Percentiles rank a stretch among this genome's conserved stretches.
These are phyloP conservation scores for Phymatocera aterrima DNA, from an alignment of 2,888 invertebrate species.

Conservation along the genomic window DNA sequence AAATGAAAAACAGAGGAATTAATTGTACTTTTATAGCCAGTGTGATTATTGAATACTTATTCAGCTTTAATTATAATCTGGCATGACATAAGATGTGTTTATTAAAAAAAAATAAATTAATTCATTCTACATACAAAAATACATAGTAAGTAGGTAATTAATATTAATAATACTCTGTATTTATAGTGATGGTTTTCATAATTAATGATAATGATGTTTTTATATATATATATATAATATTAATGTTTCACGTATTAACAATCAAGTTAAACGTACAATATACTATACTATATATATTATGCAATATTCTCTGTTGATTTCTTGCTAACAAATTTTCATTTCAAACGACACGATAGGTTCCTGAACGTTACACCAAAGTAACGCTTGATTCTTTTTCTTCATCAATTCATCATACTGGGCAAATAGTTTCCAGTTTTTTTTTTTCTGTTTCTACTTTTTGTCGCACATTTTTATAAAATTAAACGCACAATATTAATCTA, in stretches of 20 bases:
- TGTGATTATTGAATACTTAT: slow-evolving; percentile 15
- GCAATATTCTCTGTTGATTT: slow-evolving; percentile 40
- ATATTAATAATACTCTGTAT: slow-evolving; percentile 72
- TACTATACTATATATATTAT: slow-evolving; percentile 53
- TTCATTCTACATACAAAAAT: slow-evolving; percentile 71
- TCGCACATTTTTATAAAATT: background rate
- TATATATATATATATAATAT: slow-evolving; percentile 49
- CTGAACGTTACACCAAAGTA: background rate
- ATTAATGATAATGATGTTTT: slow-evolving; percentile 51
- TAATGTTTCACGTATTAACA: slow-evolving; percentile 50
- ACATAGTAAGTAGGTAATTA: slow-evolving; percentile 66
- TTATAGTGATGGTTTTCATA: slow-evolving; percentile 65
- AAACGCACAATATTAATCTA: background rate
- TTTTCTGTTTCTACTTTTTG: background rate
- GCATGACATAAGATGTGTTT: slow-evolving; percentile 59
- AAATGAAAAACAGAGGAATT: too few relatives aligned
- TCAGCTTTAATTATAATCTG: slow-evolving; percentile 36
- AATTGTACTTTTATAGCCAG: too few relatives aligned
- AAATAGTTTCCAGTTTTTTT: slow-evolving; percentile 7
- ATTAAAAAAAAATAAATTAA: slow-evolving; percentile 72
- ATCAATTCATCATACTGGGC: background rate
- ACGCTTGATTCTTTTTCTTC: background rate
- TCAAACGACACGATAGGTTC: slow-evolving; percentile 42
- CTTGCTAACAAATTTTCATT: slow-evolving; percentile 5
- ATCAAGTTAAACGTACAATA: slow-evolving; percentile 54